Base-by-base conservation (phyloP, 2,888 invertebrate genomes). In the Lamproptera curius region DNA sequence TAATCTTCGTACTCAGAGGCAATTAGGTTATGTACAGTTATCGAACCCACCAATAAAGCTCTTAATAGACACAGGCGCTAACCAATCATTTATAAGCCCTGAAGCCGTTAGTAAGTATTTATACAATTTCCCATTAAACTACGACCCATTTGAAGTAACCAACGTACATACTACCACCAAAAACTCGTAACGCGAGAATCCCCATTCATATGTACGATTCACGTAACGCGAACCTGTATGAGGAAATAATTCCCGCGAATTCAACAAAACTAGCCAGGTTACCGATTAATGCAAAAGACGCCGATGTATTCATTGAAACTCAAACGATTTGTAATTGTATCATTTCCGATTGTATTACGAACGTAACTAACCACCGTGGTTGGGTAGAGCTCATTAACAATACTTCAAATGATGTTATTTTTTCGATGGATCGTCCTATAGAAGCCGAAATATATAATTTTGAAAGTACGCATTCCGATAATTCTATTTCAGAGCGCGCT, bases 121-220 rank as follows among this genome's bases (percentile, higher is more conserved):
- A n/a, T n/a, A n/a, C n/a, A n/a, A 14, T 6, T 8, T n/a, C n/a
- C n/a, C n/a, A n/a, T n/a, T n/a, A n/a, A n/a, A n/a, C n/a, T n/a
- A n/a, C 6, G n/a, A n/a, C n/a, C n/a, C n/a, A n/a, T n/a, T n/a
- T n/a, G n/a, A n/a, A n/a, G n/a, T n/a, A n/a, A n/a, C n/a, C 2
- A n/a, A n/a, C n/a, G n/a, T n/a, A n/a, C n/a, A n/a, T n/a, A n/a
- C n/a, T n/a, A 20, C 15, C 9, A 23, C 4, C 23, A 56, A 52
- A 28, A 28, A 28, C n/a, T n/a, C n/a, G n/a, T n/a, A n/a, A n/a
- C n/a, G n/a, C n/a, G n/a, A n/a, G n/a, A n/a, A n/a, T n/a, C 20
- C 44, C 46, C 3, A 50, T 58, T 2, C 6, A 16, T 8, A 51
- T 56, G 46, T 57, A 56, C 23, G 35, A 57, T 11, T 57, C 57